phyloP scores from a whole-genome alignment of 2,888 invertebrate genomes.

The Teleiodes luculella region DNA sequence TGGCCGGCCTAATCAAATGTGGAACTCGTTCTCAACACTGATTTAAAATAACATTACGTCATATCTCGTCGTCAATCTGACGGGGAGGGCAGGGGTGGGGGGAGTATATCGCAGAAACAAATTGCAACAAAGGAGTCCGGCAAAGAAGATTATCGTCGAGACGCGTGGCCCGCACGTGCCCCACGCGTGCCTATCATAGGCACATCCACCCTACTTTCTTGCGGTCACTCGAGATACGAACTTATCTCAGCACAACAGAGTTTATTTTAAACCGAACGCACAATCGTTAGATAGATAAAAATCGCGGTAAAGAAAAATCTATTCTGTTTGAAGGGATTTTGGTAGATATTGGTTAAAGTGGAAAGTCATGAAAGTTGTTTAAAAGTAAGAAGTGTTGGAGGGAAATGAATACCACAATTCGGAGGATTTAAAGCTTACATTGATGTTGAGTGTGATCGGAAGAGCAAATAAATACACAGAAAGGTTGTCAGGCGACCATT shows the following conservation, averaged over 20 bases:
- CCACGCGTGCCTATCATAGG: conserved; percentile 59
- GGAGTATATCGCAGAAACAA: conserved; percentile 62
- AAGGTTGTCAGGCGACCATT: conserved; percentile 46
- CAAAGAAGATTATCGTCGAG: conserved; percentile 74
- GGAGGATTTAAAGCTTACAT: conserved; percentile 73
- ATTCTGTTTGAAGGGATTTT: conserved; percentile 30
- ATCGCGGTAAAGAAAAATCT: conserved; percentile 33
- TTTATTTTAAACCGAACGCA: conserved; percentile 14
- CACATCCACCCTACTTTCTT: conserved; percentile 48
- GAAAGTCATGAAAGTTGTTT: conserved; percentile 43
- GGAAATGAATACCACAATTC: conserved; percentile 78
- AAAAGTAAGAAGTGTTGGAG: conserved; percentile 74
- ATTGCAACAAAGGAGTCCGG: conserved; percentile 74
- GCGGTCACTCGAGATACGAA: conserved; percentile 28
- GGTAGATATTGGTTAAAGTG: conserved; percentile 29
- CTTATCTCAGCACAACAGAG: conserved; percentile 14
- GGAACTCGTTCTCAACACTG: conserved; percentile 56
- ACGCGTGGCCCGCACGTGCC: conserved; percentile 71
- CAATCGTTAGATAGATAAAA: conserved; percentile 27
- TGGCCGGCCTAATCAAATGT: conserved; percentile 50
- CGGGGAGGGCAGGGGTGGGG: conserved; percentile 37
- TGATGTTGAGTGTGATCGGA: conserved; percentile 69
- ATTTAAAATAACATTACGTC: conserved; percentile 77
- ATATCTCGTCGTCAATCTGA: conserved; percentile 69
- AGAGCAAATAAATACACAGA: conserved; percentile 66